Evolutionary conservation across 2,888 invertebrate genomes (phyloP), one percentile per base, ranked within the genome.

Genomic region (Lithophane socia): DNA sequence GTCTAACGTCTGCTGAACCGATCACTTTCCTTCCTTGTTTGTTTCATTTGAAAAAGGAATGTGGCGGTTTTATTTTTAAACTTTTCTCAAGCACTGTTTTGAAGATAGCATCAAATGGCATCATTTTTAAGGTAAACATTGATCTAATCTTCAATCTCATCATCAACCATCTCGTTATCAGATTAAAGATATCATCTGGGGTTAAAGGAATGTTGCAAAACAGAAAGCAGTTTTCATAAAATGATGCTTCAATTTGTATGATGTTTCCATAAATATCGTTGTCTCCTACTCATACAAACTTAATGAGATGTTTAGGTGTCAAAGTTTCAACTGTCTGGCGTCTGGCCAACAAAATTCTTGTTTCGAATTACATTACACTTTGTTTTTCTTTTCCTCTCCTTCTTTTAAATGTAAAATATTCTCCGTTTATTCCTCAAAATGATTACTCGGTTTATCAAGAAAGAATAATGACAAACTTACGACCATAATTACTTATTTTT

Each of bases 401-500:
- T 29, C 13, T 77, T 16, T 72, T 24, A 44, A 77, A 73, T 47
- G 12, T 29, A 24, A 76, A 83, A 72, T 72, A 72, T 72, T 74
- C 61, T 66, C 47, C 18, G 37, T 63, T 73, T 72, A 60, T 63
- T 72, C 60, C 44, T 12, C 54, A 80, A 77, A 82, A 83, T 77
- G 64, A 78, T 80, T 52, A 75, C 75, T 79, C 70, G 70, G 80
- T 85, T 85, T 85, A 87, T 88, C 87, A 86, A 87, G 65, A 88
- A 88, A 87, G 79, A 86, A 87, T 87, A 88, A 88, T 84, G 78
- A 75, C 67, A 86, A 87, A 87, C 81, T 90, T 86, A 89, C 89
- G 86, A 89, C 90, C 91, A 92, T 93, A 92, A 94, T 93, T 91
- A 93, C 92, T 92, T 93, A 91, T 94, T 96, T 96, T 93, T 95